A percentile compares a stretch with the other conserved stretches of the same genome.
phyloP scores from a whole-genome alignment of 1,140 invertebrate genomes.

The Episyrphus balteatus region DNA sequence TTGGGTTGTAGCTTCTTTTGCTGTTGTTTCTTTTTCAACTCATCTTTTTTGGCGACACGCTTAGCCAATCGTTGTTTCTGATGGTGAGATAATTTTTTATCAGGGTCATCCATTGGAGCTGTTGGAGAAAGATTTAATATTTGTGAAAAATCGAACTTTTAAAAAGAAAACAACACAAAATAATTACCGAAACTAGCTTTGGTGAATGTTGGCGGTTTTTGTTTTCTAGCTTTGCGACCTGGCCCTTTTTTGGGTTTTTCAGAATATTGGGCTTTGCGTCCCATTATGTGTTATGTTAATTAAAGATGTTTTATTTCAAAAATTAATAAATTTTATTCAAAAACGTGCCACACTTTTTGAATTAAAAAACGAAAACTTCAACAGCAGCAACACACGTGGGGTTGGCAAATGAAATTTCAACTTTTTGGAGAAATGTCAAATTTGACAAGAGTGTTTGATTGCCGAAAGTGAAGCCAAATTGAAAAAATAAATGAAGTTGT shows the following conservation, averaged over 20 bases:
- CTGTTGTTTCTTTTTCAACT: conserved; percentile 39
- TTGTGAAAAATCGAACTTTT: not conserved
- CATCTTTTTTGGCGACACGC: conserved; percentile 45
- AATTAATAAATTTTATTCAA: no score
- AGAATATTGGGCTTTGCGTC: conserved; percentile 72
- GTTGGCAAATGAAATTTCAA: no score
- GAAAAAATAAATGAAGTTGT: no score
- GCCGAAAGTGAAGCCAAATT: no score
- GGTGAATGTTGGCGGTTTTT: conserved; percentile 62
- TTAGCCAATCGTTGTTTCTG: conserved; percentile 56
- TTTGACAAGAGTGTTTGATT: no score
- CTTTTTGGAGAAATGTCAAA: no score
- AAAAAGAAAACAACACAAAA: not conserved
- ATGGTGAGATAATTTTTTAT: conserved; percentile 51
- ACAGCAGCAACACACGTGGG: no score
- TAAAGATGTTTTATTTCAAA: no score
- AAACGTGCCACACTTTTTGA: no score
- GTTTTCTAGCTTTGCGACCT: conserved; percentile 74
- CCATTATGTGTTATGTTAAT: conserved; percentile 47
- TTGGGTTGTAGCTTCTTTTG: conserved; percentile 18
- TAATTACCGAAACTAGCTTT: conserved; percentile 36
- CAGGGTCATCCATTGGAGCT: conserved; percentile 31
- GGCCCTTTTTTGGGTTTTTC: conserved; percentile 65
- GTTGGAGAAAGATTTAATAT: conserved; percentile 1
- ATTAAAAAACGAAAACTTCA: no score